phyloP scores from a whole-genome alignment of 2,113 vertebrate species.

The Vanacampus margaritifer region DNA sequence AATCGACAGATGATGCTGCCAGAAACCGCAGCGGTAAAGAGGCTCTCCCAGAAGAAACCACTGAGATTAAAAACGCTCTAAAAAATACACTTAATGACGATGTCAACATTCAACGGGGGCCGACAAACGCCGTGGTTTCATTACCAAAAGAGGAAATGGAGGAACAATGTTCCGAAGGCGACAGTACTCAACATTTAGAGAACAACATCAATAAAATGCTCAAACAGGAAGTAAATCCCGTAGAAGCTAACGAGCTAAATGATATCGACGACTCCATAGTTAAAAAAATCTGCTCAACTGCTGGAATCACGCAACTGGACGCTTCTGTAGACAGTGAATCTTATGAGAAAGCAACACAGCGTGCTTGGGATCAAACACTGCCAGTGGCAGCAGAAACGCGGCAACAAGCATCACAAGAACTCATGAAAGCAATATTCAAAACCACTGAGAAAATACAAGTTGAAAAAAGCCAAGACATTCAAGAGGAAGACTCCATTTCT shows the following conservation, averaged over 20 bases:
- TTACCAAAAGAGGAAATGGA: neutral
- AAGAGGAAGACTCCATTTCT: neutral
- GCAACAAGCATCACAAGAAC: slow-evolving; percentile 8
- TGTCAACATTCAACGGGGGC: neutral
- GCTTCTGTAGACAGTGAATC: neutral
- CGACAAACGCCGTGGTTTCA: neutral
- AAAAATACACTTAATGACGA: neutral
- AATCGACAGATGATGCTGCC: neutral
- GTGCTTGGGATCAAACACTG: neutral
- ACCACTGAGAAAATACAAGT: neutral
- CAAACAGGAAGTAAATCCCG: neutral
- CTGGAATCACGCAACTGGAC: neutral
- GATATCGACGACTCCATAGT: neutral
- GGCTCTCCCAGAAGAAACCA: neutral
- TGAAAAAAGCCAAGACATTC: neutral
- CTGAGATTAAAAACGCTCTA: neutral
- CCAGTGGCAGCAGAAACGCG: neutral
- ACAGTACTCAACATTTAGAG: neutral
- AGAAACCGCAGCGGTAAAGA: neutral
- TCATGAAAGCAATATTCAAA: neutral
- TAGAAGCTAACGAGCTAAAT: neutral
- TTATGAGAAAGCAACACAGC: neutral
- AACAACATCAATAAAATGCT: neutral
- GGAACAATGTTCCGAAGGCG: neutral
- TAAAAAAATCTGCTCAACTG: neutral